Percentiles rank a stretch among this genome's conserved stretches.
These are phyloP conservation scores for Lacanobia oleracea DNA, from an alignment of 2,888 invertebrate species.

Conservation along the genomic window DNA sequence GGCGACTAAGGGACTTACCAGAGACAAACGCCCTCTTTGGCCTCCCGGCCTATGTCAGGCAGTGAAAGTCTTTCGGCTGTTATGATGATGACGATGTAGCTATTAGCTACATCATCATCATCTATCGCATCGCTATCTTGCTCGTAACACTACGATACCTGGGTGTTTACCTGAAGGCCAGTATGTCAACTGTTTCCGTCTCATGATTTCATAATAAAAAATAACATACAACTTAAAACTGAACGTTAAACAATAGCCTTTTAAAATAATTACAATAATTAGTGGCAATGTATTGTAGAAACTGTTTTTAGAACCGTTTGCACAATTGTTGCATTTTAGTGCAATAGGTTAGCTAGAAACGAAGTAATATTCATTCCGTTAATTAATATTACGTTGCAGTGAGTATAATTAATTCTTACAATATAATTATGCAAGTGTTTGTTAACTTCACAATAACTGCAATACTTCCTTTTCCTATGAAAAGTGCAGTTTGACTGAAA, in stretches of 20 bases:
- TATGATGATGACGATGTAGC: too few species aligned
- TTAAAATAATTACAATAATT: conserved; percentile 7
- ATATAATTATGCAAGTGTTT: conserved; percentile 26
- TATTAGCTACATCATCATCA: too few species aligned
- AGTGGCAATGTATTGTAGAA: conserved; percentile 18
- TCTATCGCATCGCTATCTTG: too few species aligned
- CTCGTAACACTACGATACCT: too few species aligned
- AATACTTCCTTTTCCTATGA: conserved; percentile 29
- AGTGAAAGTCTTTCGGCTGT: too few species aligned
- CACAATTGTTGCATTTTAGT: conserved; percentile 26
- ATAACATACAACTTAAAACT: background rate
- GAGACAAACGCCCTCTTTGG: too few species aligned
- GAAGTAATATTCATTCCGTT: conserved; percentile 21
- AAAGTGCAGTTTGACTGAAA: background rate
- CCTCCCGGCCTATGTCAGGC: too few species aligned
- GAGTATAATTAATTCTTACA: conserved; percentile 4
- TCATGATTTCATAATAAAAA: conserved; percentile 19
- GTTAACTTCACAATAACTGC: conserved; percentile 1
- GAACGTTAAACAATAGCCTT: conserved; percentile 13
- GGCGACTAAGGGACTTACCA: too few species aligned
- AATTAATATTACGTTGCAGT: conserved; percentile 34
- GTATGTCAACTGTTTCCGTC: conserved; percentile 8
- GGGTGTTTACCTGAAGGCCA: background rate
- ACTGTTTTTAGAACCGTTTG: conserved; percentile 24
- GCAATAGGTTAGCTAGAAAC: conserved; percentile 38